Percentiles rank a stretch among this genome's conserved stretches.
These are phyloP conservation scores for Neocrepidodera transversa DNA, from an alignment of 2,888 invertebrate species.

Conservation along the genomic window DNA sequence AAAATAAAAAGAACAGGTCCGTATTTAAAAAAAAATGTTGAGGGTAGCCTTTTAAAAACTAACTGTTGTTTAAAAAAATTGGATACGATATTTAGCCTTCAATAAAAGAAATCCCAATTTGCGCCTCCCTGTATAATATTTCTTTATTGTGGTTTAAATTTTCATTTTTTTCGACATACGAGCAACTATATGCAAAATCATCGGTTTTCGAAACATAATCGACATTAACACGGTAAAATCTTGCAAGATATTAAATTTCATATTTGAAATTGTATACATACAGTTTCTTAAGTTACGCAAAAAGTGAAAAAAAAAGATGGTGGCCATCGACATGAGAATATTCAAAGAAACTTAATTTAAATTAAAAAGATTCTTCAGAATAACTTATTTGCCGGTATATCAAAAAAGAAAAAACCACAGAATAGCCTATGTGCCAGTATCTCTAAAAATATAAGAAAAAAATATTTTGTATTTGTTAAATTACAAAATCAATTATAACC, in stretches of 20 bases:
- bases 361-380: neutral
- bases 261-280: slow-evolving; percentile 27
- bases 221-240: neutral
- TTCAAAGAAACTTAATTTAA: neutral
- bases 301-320: slow-evolving; percentile 19
- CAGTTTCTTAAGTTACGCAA: slow-evolving; percentile 25
- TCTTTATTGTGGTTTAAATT: neutral
- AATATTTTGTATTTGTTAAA: too few species aligned
- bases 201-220: neutral
- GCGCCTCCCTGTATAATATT: too few species aligned
- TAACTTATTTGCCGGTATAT: neutral
- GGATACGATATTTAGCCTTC: too few species aligned
- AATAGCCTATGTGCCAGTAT: neutral
- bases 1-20: too few species aligned
- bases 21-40: too few species aligned
- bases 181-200: slow-evolving; percentile 6
- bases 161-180: neutral
- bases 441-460: too few species aligned
- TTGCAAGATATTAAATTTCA: slow-evolving; percentile 24
- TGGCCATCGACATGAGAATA: slow-evolving; percentile 1
- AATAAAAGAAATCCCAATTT: too few species aligned
- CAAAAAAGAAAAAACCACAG: neutral
- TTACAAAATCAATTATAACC: too few species aligned
- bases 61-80: too few species aligned
- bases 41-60: too few species aligned